Evolutionary conservation across 2,113 vertebrate species (phyloP).

Genomic region (Gobius niger): DNA sequence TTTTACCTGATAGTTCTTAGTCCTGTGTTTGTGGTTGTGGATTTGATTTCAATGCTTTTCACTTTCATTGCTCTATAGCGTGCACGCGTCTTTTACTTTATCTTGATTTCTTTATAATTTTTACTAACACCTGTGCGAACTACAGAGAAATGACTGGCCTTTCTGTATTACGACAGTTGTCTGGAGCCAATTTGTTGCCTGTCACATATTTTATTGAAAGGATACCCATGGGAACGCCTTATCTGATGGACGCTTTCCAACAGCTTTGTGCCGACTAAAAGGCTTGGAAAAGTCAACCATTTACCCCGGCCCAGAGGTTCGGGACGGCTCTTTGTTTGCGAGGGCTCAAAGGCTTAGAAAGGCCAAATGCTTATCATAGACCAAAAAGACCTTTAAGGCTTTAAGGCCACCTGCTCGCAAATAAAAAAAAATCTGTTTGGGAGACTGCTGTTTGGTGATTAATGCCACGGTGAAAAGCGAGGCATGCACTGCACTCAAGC

Average conservation of each 20-base stretch:
- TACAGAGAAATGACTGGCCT: constrained; percentile 51
- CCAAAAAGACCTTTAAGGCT: constrained; percentile 76
- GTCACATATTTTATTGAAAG: constrained; percentile 71
- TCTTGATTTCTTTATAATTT: constrained; percentile 7
- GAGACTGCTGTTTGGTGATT: constrained; percentile 64
- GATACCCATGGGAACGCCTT: constrained; percentile 71
- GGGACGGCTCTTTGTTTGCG: constrained; percentile 73
- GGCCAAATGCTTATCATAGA: constrained; percentile 76
- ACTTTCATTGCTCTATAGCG: constrained; percentile 11
- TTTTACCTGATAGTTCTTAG: too few relatives aligned
- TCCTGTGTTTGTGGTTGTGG: too few relatives aligned
- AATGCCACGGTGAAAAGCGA: constrained; percentile 58
- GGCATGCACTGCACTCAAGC: constrained; percentile 39
- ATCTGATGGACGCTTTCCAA: constrained; percentile 79
- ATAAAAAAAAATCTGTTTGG: constrained; percentile 67
- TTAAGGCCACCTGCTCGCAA: constrained; percentile 75
- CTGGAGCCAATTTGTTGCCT: constrained; percentile 66
- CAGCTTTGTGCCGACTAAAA: constrained; percentile 78
- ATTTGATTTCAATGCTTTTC: background rate
- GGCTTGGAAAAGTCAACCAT: constrained; percentile 76
- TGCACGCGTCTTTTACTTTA: background rate
- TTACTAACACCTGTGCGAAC: constrained; percentile 31
- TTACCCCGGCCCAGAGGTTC: constrained; percentile 74
- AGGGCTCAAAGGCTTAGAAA: constrained; percentile 75
- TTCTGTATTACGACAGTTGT: constrained; percentile 65